Conservation (phyloP, 1,140 invertebrate species). For the Cydia strobilella region DNA sequence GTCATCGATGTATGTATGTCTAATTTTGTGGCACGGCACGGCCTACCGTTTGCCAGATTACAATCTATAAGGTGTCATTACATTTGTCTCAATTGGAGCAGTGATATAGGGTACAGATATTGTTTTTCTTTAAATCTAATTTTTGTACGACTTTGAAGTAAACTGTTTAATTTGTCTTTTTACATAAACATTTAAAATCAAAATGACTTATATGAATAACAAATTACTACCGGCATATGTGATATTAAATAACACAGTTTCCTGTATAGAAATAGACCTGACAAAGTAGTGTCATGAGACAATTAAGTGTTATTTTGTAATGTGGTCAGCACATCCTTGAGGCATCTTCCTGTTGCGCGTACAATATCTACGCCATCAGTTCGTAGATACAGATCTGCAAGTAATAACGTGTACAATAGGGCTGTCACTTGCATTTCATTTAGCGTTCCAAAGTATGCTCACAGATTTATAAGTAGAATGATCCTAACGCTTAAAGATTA, state of each 20-base stretch:
- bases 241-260: constrained; percentile 7
- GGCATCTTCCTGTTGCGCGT: constrained; percentile 28
- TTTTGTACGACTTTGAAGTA: no score
- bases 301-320: constrained; percentile 26
- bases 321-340: constrained; percentile 17
- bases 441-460: not conserved
- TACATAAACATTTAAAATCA: not conserved
- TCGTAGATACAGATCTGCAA: constrained; percentile 2
- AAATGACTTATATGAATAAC: constrained; percentile 5
- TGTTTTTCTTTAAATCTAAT: no score
- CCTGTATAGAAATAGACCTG: constrained; percentile 24
- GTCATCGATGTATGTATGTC: no score
- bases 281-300: constrained; percentile 22
- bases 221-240: constrained; percentile 3
- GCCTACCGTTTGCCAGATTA: no score
- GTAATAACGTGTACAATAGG: constrained; percentile 16
- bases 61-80: no score
- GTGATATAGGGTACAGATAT: no score
- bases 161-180: no score
- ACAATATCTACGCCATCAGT: not conserved
- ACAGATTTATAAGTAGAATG: no score
- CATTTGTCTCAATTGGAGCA: no score
- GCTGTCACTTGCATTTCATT: constrained; percentile 1
- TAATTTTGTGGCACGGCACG: no score
- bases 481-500: no score